Percentiles rank a stretch among this genome's conserved stretches.
Conservation (phyloP, 1,140 invertebrate species). For the Ridgeia piscesae region DNA sequence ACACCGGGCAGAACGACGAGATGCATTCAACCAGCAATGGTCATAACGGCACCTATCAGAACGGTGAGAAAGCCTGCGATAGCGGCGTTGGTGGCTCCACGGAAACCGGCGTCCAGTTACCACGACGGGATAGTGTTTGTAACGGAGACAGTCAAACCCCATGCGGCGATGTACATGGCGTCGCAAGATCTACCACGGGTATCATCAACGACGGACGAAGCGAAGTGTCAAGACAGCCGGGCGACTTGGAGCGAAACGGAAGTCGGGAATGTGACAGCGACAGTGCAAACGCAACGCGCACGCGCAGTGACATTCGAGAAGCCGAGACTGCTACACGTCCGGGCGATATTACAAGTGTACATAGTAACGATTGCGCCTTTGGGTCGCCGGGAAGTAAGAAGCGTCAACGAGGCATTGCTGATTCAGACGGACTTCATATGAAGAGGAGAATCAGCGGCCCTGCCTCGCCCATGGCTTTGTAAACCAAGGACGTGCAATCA, state of each 20-base stretch:
- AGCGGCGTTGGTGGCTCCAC: not conserved
- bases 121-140: not conserved
- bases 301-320: not conserved
- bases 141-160: not conserved
- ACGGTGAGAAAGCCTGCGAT: not conserved
- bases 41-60: not conserved
- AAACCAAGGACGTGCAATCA: not conserved
- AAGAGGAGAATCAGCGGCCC: not conserved
- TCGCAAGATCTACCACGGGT: not conserved
- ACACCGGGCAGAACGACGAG: not conserved
- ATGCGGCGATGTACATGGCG: not conserved
- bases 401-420: not conserved
- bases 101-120: not conserved
- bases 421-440: not conserved
- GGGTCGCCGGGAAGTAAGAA: not conserved
- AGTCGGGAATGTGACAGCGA: not conserved
- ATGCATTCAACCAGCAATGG: not conserved
- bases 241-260: not conserved
- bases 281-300: not conserved
- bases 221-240: not conserved
- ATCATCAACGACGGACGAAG: not conserved
- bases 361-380: not conserved
- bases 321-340: not conserved
- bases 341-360: not conserved
- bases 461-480: not conserved